Conservation (phyloP, 2,797 vertebrate species). For the Craterocephalus amniculus region DNA sequence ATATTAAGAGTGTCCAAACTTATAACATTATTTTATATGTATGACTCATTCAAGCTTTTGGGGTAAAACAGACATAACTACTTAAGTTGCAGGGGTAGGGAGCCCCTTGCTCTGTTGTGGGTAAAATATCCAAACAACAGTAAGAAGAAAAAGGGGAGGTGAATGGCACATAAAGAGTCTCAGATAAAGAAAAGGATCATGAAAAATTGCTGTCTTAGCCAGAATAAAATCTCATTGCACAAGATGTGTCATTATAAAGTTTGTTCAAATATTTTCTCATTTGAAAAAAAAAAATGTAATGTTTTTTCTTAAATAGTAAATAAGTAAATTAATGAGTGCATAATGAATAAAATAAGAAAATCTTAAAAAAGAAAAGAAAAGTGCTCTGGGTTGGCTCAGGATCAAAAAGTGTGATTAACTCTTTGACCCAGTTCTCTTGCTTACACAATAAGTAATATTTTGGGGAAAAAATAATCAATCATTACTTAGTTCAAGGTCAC, state of each 20-base stretch:
- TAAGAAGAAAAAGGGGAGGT: not conserved
- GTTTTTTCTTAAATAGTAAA: too few relatives aligned
- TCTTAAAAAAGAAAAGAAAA: not conserved
- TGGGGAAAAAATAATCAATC: too few relatives aligned
- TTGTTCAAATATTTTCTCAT: not conserved
- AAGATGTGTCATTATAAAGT: not conserved
- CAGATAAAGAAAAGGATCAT: not conserved
- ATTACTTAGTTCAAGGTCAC: not conserved
- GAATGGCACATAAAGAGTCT: not conserved
- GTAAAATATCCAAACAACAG: not conserved
- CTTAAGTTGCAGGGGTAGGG: too few relatives aligned
- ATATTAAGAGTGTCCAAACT: not conserved
- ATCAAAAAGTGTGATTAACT: not conserved
- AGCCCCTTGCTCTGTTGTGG: not conserved
- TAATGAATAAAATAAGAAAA: too few relatives aligned
- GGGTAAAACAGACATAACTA: not conserved
- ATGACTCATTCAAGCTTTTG: not conserved
- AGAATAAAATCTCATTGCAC: not conserved
- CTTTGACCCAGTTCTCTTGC: not conserved
- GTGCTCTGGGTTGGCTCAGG: not conserved
- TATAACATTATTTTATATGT: not conserved
- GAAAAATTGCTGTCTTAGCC: not conserved
- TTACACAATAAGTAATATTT: not conserved
- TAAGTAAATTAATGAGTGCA: too few relatives aligned
- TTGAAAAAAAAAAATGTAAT: not conserved